Evolutionary conservation across 1,140 invertebrate genomes (phyloP).

Genomic region (Lucilia sericata): DNA sequence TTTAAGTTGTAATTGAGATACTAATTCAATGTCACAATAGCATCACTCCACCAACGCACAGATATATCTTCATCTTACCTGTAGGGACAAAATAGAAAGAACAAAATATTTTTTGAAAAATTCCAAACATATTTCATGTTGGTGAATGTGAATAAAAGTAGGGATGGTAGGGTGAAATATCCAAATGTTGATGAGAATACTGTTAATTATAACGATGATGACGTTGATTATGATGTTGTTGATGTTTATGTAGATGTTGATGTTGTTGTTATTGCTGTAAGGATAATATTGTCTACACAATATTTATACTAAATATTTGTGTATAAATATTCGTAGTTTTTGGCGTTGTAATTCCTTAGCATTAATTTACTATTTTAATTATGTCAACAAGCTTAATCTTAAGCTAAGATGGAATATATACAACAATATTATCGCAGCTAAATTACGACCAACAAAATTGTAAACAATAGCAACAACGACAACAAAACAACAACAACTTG

Average conservation of each 20-base stretch:
- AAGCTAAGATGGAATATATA: constrained; percentile 4
- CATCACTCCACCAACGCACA: neutral
- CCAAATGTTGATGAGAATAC: neutral
- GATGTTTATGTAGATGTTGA: neutral
- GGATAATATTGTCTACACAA: neutral
- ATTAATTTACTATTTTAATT: constrained; percentile 30
- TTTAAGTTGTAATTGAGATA: neutral
- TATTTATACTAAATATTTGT: neutral
- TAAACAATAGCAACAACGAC: neutral
- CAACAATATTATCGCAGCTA: neutral
- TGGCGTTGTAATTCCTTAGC: neutral
- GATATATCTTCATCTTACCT: neutral
- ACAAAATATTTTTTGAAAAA: neutral
- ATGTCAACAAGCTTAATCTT: constrained; percentile 20
- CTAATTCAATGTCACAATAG: neutral
- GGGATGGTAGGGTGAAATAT: neutral
- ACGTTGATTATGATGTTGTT: neutral
- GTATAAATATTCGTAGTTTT: neutral
- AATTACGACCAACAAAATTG: neutral
- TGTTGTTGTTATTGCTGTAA: neutral
- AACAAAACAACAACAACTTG: neutral
- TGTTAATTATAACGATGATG: neutral
- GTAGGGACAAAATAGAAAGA: neutral
- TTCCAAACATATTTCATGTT: constrained; percentile 6
- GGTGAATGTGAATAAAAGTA: neutral